phyloP scores from a whole-genome alignment of 2,113 vertebrate genomes.

The Donacobius atricapilla region DNA sequence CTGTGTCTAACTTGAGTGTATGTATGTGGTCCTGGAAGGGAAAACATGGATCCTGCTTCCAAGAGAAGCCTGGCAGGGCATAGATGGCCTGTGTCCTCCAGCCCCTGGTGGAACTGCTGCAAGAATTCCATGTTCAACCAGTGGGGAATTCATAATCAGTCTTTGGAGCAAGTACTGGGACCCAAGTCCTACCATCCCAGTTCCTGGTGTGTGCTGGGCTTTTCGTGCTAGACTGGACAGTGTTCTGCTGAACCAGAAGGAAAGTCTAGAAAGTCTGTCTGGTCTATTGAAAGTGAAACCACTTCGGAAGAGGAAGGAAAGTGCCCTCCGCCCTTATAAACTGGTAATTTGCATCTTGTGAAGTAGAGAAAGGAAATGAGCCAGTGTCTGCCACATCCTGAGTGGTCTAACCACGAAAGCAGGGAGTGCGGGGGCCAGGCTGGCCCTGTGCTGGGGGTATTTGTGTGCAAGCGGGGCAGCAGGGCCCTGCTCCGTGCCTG shows the following conservation, averaged over 20 bases:
- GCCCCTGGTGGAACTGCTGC: background rate
- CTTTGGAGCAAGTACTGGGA: background rate
- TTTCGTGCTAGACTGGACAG: background rate
- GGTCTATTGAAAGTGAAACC: background rate
- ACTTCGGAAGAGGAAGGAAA: background rate
- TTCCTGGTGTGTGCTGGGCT: rapidly evolving
- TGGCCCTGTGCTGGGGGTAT: background rate
- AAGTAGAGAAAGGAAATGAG: conserved; percentile 36
- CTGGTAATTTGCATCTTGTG: background rate
- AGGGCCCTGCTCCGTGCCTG: background rate
- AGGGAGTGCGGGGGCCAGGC: background rate
- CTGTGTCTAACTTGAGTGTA: background rate
- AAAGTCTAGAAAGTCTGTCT: background rate
- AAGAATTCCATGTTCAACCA: background rate
- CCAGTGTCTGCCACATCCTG: conserved; percentile 32
- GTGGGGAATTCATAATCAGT: background rate
- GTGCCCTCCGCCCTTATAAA: background rate
- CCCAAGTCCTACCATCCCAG: background rate
- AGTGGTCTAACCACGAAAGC: background rate
- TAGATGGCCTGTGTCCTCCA: background rate
- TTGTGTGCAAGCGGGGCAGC: background rate
- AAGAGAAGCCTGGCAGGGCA: background rate
- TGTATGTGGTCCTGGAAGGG: background rate
- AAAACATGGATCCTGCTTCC: background rate
- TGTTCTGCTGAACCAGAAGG: background rate